These are phyloP conservation scores for Donacobius atricapilla DNA, from an alignment of 2,113 vertebrate genomes.

Conservation along the genomic window DNA sequence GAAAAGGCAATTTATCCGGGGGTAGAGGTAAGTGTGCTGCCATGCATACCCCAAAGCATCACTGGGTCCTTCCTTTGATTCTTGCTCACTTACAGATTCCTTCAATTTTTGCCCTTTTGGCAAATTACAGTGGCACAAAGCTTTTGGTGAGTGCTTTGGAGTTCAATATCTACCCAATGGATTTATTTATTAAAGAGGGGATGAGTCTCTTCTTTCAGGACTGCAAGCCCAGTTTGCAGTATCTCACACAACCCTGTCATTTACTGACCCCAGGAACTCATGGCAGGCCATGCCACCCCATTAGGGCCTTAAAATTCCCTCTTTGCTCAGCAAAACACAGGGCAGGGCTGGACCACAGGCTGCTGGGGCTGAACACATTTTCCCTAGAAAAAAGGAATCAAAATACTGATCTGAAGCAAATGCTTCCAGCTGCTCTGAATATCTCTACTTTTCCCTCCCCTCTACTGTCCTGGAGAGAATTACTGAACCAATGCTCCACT, in stretches of 20 bases:
- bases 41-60: background rate
- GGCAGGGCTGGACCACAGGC: background rate
- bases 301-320: background rate
- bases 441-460: background rate
- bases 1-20: conserved; percentile 19
- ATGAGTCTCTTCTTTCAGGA: background rate
- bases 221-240: background rate
- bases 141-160: background rate
- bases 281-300: accelerated
- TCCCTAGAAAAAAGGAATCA: background rate
- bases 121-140: background rate
- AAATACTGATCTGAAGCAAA: background rate
- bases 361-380: background rate
- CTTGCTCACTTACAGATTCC: background rate
- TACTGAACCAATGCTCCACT: background rate
- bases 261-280: background rate
- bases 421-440: background rate
- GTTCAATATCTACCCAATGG: accelerated
- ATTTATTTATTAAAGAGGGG: background rate
- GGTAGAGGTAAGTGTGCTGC: background rate
- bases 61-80: background rate
- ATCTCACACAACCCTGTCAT: background rate
- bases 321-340: background rate
- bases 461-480: background rate
- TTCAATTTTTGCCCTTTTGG: background rate